Conservation (phyloP, 2,888 invertebrate genomes). For the Blastobasis lacticolella region DNA sequence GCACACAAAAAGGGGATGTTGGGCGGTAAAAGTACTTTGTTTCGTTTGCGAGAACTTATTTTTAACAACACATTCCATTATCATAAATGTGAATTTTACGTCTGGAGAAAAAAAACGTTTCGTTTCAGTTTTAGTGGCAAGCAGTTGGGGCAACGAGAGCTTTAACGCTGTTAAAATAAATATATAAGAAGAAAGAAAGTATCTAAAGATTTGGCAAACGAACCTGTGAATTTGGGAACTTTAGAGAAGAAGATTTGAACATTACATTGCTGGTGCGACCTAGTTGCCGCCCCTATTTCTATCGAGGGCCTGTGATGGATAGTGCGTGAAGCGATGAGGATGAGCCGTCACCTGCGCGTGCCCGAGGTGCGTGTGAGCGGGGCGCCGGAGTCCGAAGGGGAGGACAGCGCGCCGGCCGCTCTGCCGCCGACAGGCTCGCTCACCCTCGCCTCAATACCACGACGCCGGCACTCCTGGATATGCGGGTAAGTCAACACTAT, state of each 20-base stretch:
- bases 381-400: constrained; percentile 63
- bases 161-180: too few species aligned
- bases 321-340: constrained; percentile 48
- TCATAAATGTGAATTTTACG: neutral
- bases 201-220: too few species aligned
- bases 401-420: constrained; percentile 49
- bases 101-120: too few species aligned
- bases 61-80: constrained; percentile 36
- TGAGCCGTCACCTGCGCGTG: constrained; percentile 73
- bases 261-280: too few species aligned
- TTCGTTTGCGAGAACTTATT: neutral
- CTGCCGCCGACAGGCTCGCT: constrained; percentile 56
- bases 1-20: neutral
- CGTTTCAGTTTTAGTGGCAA: too few species aligned
- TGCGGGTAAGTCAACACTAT: constrained; percentile 76
- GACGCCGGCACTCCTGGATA: constrained; percentile 84
- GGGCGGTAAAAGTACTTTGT: neutral
- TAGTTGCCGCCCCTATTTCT: too few species aligned
- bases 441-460: constrained; percentile 71
- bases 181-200: too few species aligned
- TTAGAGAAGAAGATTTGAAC: too few species aligned
- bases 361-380: constrained; percentile 80
- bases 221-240: too few species aligned
- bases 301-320: too few species aligned
- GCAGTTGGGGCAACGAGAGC: too few species aligned